These are phyloP conservation scores for Enchytraeus crypticus DNA, from an alignment of 2,888 invertebrate species.

Conservation along the genomic window DNA sequence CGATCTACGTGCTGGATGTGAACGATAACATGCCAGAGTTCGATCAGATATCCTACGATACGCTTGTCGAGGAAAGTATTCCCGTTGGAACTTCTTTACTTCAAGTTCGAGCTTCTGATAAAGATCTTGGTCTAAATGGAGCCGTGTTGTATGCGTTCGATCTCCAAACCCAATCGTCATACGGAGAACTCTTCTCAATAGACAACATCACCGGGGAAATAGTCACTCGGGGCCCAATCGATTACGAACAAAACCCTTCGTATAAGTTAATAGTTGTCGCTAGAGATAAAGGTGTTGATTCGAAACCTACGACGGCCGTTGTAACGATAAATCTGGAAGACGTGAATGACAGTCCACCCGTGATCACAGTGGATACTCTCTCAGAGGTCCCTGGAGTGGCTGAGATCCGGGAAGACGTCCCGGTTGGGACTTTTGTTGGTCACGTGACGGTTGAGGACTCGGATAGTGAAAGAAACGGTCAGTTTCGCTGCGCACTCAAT, in stretches of 20 bases:
- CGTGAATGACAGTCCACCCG: slow-evolving; percentile 78
- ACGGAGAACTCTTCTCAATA: slow-evolving; percentile 20
- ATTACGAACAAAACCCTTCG: slow-evolving; percentile 18
- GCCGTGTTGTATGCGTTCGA: slow-evolving; percentile 21
- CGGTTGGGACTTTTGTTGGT: slow-evolving; percentile 81
- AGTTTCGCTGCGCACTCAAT: slow-evolving; percentile 61
- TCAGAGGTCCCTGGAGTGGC: slow-evolving; percentile 67
- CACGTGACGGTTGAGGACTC: slow-evolving; percentile 85
- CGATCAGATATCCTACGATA: slow-evolving; percentile 13
- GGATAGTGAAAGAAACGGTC: slow-evolving; percentile 82
- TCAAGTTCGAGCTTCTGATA: slow-evolving; percentile 22
- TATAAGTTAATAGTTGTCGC: slow-evolving; percentile 24
- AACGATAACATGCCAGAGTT: slow-evolving; percentile 27
- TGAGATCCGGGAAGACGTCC: slow-evolving; percentile 56
- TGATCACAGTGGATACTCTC: slow-evolving; percentile 71
- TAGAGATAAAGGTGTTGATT: slow-evolving; percentile 22
- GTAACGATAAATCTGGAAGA: slow-evolving; percentile 55
- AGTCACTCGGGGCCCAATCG: slow-evolving; percentile 15
- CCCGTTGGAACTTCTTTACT: slow-evolving; percentile 12
- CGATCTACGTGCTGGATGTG: slow-evolving; percentile 21
- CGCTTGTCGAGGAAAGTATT: slow-evolving; percentile 20
- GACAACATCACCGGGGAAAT: slow-evolving; percentile 24
- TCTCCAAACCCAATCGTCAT: slow-evolving; percentile 6
- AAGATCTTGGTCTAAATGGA: slow-evolving; percentile 23
- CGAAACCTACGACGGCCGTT: slow-evolving; percentile 20